Evolutionary conservation across 2,888 invertebrate genomes (phyloP), one percentile per base, ranked within the genome.

Genomic region (Macrostomum cliftonense): DNA sequence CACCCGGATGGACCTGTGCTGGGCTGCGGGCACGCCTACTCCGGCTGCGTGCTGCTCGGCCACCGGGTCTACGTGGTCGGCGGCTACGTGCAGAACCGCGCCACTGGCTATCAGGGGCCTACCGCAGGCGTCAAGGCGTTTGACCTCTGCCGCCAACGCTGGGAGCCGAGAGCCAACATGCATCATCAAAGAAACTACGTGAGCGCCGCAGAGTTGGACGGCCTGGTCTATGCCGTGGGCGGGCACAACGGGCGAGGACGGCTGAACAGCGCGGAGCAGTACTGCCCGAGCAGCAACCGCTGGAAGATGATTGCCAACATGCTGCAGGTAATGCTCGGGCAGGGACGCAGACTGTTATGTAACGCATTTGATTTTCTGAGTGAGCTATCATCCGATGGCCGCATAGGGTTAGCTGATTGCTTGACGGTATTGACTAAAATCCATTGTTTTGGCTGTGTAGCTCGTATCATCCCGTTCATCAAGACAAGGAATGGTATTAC

Each of bases 121-220:
- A 50, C 43, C 13, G 38, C 39, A 16, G 36, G 28, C 14, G 13
- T 52, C 4, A 42, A 52, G 11, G 43, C 20, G 40, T 50, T 52
- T 19, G 38, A 42, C 19, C 12, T 51, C 2, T 13, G 14, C 12
- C 12, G 12, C 2, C 59, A 53, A 42, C 50, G 52, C 11, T 73
- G 73, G 73, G 58, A 57, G 16, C 69, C 72, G 49, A 60, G 62
- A 39, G 68, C 71, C 0, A 70, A 71, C 49, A 74, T 74, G 74
- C 65, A 71, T 53, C 59, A 61, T 45, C 63, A 65, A 37, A 60
- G 74, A 1, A 74, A 73, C 53, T 74, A 66, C 55, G 82, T 84
- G 55, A 81, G 81, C 66, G 80, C 80, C 62, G 63, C 61, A 1
- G 56, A 55, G 9, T 52, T 63, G 12, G 59, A 61, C 19, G 63